phyloP scores from a whole-genome alignment of 2,888 invertebrate genomes.

The Machimus atricapillus region DNA sequence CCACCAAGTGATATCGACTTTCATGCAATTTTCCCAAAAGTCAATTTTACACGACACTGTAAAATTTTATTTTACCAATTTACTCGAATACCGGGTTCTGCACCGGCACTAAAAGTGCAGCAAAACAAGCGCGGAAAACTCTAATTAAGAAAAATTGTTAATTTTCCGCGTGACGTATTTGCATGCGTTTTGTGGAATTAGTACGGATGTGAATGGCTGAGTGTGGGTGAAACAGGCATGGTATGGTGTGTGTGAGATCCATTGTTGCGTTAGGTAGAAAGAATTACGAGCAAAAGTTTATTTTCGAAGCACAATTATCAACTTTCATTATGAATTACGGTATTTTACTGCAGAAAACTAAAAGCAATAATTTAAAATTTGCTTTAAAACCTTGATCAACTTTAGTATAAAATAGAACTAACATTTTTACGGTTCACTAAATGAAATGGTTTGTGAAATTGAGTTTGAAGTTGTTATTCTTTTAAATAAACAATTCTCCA shows the following conservation, averaged over 20 bases:
- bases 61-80: slow-evolving; percentile 36
- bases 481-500: too few species aligned
- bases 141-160: neutral
- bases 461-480: too few species aligned
- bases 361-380: neutral
- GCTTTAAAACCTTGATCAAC: neutral
- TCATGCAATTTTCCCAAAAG: slow-evolving; percentile 41
- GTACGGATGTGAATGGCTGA: neutral
- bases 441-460: too few species aligned
- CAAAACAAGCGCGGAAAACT: neutral
- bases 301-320: neutral
- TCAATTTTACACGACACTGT: slow-evolving; percentile 39
- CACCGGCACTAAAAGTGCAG: neutral
- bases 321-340: neutral
- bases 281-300: neutral
- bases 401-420: too few species aligned
- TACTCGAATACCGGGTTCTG: neutral
- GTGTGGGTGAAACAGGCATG: neutral
- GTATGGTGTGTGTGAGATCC: neutral
- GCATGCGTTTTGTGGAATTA: neutral
- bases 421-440: too few species aligned
- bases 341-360: neutral
- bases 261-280: neutral
- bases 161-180: neutral
- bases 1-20: neutral